Evolutionary conservation across 2,888 invertebrate species (phyloP).

Genomic region (Lucinisca nassula): DNA sequence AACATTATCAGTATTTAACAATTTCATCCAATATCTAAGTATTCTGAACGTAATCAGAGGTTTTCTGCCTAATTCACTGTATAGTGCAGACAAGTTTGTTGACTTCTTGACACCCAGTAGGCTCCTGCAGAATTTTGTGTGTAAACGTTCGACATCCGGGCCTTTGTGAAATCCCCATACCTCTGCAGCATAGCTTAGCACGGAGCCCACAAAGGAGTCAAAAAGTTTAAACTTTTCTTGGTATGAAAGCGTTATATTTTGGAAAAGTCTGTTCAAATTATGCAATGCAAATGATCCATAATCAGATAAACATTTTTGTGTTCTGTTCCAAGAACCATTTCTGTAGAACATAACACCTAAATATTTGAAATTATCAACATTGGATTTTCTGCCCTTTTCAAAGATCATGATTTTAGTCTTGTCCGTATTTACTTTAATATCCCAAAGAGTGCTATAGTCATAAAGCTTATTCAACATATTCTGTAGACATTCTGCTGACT

Average conservation of each 20-base stretch:
- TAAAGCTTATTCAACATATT: background rate
- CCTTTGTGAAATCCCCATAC: background rate
- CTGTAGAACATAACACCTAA: slow-evolving; percentile 3
- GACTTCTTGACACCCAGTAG: background rate
- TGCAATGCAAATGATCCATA: background rate
- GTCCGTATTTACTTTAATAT: slow-evolving; percentile 15
- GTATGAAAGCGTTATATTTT: background rate
- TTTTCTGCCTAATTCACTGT: too few species aligned
- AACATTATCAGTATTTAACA: background rate
- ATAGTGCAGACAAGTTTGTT: too few species aligned
- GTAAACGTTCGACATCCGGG: background rate
- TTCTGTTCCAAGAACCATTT: slow-evolving; percentile 13
- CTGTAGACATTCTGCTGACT: slow-evolving; percentile 1
- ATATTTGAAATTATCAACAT: background rate
- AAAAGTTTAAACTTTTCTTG: background rate
- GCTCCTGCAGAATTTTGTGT: background rate
- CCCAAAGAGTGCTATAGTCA: background rate
- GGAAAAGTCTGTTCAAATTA: background rate
- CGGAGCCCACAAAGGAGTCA: background rate
- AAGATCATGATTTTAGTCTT: too few species aligned
- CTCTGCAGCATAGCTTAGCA: background rate
- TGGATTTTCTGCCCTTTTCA: background rate
- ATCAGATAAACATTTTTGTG: background rate
- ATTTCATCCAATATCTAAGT: slow-evolving; percentile 8
- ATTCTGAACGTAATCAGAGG: background rate